These are phyloP conservation scores for Trinorchestia longiramus DNA, from an alignment of 1,140 invertebrate genomes.

Conservation along the genomic window DNA sequence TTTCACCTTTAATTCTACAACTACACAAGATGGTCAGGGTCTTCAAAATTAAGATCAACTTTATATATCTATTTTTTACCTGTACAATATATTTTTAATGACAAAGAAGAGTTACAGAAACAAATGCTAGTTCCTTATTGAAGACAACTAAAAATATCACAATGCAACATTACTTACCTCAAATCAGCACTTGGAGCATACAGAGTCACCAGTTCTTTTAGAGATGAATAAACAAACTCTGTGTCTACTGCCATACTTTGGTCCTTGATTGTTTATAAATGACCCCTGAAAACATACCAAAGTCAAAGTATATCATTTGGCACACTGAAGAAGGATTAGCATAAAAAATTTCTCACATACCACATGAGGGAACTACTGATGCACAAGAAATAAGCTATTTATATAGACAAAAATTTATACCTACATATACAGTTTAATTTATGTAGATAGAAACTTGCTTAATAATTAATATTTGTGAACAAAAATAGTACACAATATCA, in stretches of 20 bases:
- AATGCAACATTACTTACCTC: neutral
- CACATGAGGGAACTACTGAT: no score
- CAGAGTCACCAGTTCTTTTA: neutral
- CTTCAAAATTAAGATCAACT: neutral
- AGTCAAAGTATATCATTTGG: neutral
- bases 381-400: no score
- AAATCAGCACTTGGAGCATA: slow-evolving; percentile 14
- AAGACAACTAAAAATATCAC: neutral
- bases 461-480: no score
- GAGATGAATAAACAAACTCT: slow-evolving; percentile 47
- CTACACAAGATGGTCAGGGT: neutral
- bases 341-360: no score
- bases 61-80: no score
- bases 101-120: no score
- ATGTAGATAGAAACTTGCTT: no score
- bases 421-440: no score
- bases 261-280: neutral
- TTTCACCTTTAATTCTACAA: neutral
- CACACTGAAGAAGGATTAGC: neutral
- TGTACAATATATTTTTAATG: no score
- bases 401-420: no score
- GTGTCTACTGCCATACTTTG: slow-evolving; percentile 20
- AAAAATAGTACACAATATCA: no score
- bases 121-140: no score
- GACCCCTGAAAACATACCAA: neutral